A percentile compares a stretch with the other conserved stretches of the same genome.
phyloP scores from a whole-genome alignment of 1,140 invertebrate species.

The Drosophila repleta region DNA sequence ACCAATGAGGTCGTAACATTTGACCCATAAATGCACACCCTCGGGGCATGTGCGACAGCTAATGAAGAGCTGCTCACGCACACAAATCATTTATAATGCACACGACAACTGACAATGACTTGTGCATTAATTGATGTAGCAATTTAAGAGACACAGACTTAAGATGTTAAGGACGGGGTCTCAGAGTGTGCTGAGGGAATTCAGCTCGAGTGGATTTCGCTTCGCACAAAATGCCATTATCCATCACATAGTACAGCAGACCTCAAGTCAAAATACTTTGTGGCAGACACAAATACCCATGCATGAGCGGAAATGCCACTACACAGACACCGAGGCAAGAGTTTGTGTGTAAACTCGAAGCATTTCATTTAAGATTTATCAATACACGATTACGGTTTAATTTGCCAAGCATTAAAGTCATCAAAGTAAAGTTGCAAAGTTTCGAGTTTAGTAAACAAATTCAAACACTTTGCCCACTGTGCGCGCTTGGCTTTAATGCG shows the following conservation, averaged over 20 bases:
- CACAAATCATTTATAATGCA: slow-evolving; percentile 79
- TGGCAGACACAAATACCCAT: slow-evolving; percentile 38
- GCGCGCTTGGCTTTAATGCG: neutral
- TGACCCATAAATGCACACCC: slow-evolving; percentile 65
- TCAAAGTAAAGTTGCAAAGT: neutral
- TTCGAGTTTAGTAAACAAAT: neutral
- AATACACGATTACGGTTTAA: neutral
- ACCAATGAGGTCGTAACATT: slow-evolving; percentile 69
- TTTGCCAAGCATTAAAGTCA: neutral
- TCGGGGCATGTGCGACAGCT: slow-evolving; percentile 25
- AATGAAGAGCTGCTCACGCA: slow-evolving; percentile 46
- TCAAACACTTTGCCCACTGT: neutral
- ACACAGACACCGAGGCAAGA: no score
- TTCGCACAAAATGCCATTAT: slow-evolving; percentile 77
- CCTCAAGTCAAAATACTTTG: slow-evolving; percentile 76
- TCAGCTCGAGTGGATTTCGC: slow-evolving; percentile 37
- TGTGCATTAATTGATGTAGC: slow-evolving; percentile 77
- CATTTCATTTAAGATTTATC: neutral
- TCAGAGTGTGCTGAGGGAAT: slow-evolving; percentile 39
- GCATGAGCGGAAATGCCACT: slow-evolving; percentile 2
- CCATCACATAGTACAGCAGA: slow-evolving; percentile 72
- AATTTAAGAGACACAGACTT: slow-evolving; percentile 62
- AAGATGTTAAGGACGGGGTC: neutral
- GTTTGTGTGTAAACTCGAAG: slow-evolving; percentile 19
- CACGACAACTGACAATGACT: slow-evolving; percentile 79